A percentile compares a stretch with the other conserved stretches of the same genome.
Evolutionary conservation across 2,113 vertebrate species (phyloP).

Genomic region (Pollimyrus isidori): DNA sequence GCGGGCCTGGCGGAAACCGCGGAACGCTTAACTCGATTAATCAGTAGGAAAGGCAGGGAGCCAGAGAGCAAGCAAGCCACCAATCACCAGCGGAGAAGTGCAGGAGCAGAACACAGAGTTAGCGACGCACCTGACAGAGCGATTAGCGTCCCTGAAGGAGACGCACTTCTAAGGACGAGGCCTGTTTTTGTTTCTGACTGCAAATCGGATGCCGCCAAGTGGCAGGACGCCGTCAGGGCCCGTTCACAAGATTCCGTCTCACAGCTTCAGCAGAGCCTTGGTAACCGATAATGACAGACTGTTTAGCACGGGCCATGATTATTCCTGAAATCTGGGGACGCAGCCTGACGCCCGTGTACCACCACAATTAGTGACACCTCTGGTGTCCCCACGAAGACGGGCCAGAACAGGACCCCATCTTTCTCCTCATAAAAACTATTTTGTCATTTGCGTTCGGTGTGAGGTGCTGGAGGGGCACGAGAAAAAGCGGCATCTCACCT

Average conservation of each 20-base stretch:
- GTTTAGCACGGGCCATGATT: background rate
- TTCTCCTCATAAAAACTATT: background rate
- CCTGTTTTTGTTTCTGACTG: background rate
- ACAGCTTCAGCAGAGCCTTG: background rate
- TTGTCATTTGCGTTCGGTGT: background rate
- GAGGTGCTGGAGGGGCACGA: background rate
- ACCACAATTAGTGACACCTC: background rate
- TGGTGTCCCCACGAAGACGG: background rate
- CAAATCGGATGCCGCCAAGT: background rate
- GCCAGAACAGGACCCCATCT: background rate
- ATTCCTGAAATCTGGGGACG: background rate
- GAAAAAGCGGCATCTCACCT: background rate
- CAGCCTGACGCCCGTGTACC: background rate
- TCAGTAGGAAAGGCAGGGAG: background rate
- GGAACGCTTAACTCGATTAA: background rate
- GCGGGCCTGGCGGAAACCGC: background rate
- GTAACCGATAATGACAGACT: constrained; percentile 5
- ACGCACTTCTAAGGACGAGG: background rate
- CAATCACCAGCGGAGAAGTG: background rate
- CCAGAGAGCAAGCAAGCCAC: background rate
- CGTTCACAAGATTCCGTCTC: background rate
- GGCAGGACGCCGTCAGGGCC: background rate
- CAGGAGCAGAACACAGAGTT: background rate
- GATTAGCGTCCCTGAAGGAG: background rate
- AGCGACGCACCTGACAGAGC: background rate